Percentiles rank a stretch among this genome's conserved stretches.
Evolutionary conservation across 1,140 invertebrate genomes (phyloP).

Genomic region (Euglossa dilemma): DNA sequence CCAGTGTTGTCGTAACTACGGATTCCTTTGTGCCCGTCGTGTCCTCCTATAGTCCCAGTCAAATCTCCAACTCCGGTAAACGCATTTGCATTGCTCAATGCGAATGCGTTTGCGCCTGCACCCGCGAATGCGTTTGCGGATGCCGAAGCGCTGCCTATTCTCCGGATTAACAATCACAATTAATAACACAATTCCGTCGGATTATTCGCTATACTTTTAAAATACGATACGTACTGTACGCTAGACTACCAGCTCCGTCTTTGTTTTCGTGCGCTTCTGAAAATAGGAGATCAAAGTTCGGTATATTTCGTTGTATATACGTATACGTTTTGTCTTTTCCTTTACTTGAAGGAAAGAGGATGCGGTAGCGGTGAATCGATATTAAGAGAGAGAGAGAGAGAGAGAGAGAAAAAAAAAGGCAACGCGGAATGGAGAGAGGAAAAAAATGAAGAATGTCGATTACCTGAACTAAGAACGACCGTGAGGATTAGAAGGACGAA

Average conservation of each 20-base stretch:
- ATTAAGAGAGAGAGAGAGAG: background rate
- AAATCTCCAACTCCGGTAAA: slow-evolving; percentile 6
- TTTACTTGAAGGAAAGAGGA: background rate
- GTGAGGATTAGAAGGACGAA: slow-evolving; percentile 1
- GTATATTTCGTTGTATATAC: background rate
- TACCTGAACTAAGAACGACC: slow-evolving; percentile 42
- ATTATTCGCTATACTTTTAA: background rate
- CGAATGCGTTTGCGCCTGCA: background rate
- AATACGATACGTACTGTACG: slow-evolving; percentile 33
- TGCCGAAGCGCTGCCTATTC: slow-evolving; percentile 24
- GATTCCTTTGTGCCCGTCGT: slow-evolving; percentile 53
- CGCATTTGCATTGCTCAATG: background rate
- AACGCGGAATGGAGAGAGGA: background rate
- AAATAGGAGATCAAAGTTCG: background rate
- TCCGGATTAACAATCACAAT: too few relatives aligned
- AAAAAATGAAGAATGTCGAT: background rate
- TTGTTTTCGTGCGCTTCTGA: slow-evolving; percentile 3
- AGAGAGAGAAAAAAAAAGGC: background rate
- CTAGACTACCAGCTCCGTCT: background rate
- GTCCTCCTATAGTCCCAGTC: background rate
- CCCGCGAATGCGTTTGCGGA: background rate
- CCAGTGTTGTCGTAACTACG: slow-evolving; percentile 50
- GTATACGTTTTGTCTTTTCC: background rate
- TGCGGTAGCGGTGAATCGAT: background rate
- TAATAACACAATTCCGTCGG: background rate